These are phyloP conservation scores for Rhynchopsitta pachyrhyncha DNA, from an alignment of 2,113 vertebrate species.

Conservation along the genomic window DNA sequence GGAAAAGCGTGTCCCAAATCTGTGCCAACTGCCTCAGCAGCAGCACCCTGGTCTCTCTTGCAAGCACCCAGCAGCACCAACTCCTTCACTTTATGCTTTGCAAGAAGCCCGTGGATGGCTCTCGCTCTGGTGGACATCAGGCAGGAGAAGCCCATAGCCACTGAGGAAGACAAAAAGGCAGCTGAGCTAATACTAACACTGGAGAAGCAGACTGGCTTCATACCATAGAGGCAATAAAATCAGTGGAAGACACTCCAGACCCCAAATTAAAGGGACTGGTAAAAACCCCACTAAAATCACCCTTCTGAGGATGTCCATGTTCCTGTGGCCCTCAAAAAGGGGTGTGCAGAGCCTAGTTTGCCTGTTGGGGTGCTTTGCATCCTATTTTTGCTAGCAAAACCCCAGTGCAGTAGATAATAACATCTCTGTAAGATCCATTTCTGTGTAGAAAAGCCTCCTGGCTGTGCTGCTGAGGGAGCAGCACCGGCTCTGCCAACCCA, in stretches of 20 bases:
- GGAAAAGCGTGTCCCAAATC: not conserved
- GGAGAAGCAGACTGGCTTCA: not conserved
- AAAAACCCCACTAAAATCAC: not conserved
- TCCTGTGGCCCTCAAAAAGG: not conserved
- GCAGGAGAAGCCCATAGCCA: not conserved
- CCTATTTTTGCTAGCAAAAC: not conserved
- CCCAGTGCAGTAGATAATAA: fast-evolving
- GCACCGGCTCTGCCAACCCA: not conserved
- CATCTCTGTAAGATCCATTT: fast-evolving
- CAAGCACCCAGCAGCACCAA: not conserved
- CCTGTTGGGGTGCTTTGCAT: not conserved
- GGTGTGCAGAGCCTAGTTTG: not conserved
- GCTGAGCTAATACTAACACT: not conserved
- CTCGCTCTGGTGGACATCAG: not conserved
- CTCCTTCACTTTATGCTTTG: not conserved
- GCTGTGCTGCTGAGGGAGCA: not conserved
- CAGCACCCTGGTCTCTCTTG: not conserved
- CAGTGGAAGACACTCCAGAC: not conserved
- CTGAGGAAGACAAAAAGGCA: not conserved
- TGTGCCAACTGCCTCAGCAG: not conserved
- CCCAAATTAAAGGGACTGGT: not conserved
- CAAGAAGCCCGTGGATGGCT: not conserved
- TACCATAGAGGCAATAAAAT: not conserved
- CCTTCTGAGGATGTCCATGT: not conserved
- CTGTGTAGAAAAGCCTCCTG: not conserved